Evolutionary conservation across 2,113 vertebrate genomes (phyloP).

Genomic region (Monopterus albus): DNA sequence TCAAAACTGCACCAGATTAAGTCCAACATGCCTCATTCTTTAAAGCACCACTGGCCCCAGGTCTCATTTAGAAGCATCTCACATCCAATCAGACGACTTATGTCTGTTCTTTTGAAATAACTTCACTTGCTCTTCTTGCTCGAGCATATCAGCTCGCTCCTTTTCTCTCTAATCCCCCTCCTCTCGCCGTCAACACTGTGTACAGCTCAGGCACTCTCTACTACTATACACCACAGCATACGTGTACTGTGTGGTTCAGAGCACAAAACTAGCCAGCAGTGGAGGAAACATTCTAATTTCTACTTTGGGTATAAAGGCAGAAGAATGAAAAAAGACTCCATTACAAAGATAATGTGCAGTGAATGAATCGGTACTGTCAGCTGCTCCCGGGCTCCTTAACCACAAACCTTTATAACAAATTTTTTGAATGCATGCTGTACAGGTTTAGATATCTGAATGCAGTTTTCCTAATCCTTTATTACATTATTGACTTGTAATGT

Average conservation of each 20-base stretch:
- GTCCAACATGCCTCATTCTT: conserved; percentile 23
- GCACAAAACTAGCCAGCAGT: background rate
- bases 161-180: conserved; percentile 33
- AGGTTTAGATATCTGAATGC: no score
- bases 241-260: conserved; percentile 6
- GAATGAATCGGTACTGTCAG: no score
- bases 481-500: background rate
- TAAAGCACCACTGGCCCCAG: background rate
- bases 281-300: background rate
- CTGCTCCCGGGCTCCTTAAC: no score
- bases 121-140: conserved; percentile 51
- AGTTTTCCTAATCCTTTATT: no score
- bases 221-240: conserved; percentile 35
- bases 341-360: no score
- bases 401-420: no score
- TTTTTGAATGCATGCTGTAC: no score
- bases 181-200: conserved; percentile 20
- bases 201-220: conserved; percentile 22
- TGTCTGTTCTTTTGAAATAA: conserved; percentile 62
- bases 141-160: conserved; percentile 22
- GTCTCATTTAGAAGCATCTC: conserved; percentile 61
- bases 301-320: no score
- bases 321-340: no score
- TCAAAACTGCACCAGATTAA: conserved; percentile 47
- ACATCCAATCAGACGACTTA: conserved; percentile 45